Evolutionary conservation across 2,113 vertebrate genomes (phyloP), one percentile per base, ranked within the genome.

Genomic region (Megaceryle torquata): DNA sequence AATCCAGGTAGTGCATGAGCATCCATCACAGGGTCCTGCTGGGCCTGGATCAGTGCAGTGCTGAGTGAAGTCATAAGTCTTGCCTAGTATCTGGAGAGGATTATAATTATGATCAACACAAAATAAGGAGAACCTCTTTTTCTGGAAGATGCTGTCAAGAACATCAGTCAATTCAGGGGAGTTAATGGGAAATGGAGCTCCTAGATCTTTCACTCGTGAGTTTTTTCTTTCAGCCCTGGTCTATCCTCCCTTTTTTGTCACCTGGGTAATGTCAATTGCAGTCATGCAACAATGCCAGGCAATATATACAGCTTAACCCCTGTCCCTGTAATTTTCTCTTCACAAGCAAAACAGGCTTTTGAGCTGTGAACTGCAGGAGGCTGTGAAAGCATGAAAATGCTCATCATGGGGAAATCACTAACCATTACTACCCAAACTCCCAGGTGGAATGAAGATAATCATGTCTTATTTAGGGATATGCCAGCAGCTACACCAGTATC

Each of bases 81-180:
- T 78, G 28, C 60, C 33, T 41, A 16, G 15, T 35, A 13, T 50
- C 18, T 74, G 13, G 17, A 75, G 51, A 20, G 35, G 6, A 60
- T 89, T 82, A 17, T 35, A 15, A 19, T 75, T 51, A 25, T 24
- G 28, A 18, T 25, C 24, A 70, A 5, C 7, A 51, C 15, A 18
- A 28, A 13, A n/a, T 59, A 54, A 82, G 14, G 43, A 63, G 6
- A 6, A 50, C 57, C 35, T 4, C 20, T 88, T 86, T 61, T 77
- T 17, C 43, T 88, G 53, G 24, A 50, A 78, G n/a, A 50, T 82
- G 17, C 26, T 63, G 29, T 84, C 31, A 87, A 67, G 61, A 76
- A 28, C 21, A 37, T 70, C 0, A 2, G 5, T 43, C 41, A 59
- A 2, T 46, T 18, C 14, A 29, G 35, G 9, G 26, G 17, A 39